Conservation (phyloP, 1,140 invertebrate genomes). For the Mesaphorura yosii region DNA sequence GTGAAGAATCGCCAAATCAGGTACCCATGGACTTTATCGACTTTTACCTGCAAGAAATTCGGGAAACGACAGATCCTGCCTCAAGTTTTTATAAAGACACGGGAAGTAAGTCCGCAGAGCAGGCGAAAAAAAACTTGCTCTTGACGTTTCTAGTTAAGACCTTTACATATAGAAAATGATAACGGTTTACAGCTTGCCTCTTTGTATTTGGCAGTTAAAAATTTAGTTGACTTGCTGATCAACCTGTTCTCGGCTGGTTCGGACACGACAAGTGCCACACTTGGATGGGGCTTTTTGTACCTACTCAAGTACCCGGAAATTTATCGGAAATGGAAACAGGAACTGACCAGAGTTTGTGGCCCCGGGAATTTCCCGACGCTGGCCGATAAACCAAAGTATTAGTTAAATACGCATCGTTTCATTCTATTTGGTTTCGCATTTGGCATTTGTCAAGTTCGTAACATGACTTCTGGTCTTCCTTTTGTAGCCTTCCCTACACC, state of each 20-base stretch:
- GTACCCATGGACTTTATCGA: conserved; percentile 7
- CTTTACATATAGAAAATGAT: too few relatives aligned
- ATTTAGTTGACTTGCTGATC: conserved; percentile 9
- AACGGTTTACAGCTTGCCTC: too few relatives aligned
- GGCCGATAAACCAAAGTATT: not conserved
- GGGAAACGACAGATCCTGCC: conserved; percentile 2
- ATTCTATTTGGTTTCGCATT: too few relatives aligned
- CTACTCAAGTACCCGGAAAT: conserved; percentile 55
- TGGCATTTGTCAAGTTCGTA: too few relatives aligned
- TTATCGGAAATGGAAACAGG: too few relatives aligned
- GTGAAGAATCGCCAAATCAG: not conserved
- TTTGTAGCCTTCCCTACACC: conserved; percentile 42
- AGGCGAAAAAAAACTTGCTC: too few relatives aligned
- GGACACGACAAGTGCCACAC: conserved; percentile 64
- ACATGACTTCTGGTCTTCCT: too few relatives aligned
- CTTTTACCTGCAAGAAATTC: conserved; percentile 3
- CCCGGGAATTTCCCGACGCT: not conserved
- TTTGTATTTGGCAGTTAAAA: conserved; percentile 8
- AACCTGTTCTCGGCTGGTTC: conserved; percentile 54
- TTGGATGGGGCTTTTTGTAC: conserved; percentile 66
- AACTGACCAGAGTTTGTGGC: not conserved
- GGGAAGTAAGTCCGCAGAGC: not conserved
- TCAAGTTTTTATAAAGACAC: conserved; percentile 5
- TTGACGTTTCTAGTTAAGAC: too few relatives aligned
- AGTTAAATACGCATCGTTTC: too few relatives aligned